phyloP scores from a whole-genome alignment of 2,888 invertebrate species.

The Bhutanitis thaidina region DNA sequence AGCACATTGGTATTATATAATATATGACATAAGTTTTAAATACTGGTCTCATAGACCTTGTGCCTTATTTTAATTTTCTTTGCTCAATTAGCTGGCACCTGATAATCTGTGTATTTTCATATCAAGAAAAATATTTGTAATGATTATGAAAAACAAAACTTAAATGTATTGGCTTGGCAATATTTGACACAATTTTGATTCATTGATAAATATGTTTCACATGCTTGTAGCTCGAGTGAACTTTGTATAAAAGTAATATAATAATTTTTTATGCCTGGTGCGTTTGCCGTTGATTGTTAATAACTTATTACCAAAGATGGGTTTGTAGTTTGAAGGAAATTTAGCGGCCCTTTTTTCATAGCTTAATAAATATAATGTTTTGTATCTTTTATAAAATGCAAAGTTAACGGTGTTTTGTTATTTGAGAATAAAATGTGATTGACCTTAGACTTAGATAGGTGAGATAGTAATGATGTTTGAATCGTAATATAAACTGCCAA shows the following conservation, averaged over 20 bases:
- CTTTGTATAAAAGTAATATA: slow-evolving; percentile 8
- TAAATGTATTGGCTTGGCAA: neutral
- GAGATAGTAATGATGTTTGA: slow-evolving; percentile 38
- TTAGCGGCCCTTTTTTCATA: slow-evolving; percentile 58
- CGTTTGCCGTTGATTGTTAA: slow-evolving; percentile 62
- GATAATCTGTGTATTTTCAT: slow-evolving; percentile 52
- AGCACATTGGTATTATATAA: slow-evolving; percentile 23
- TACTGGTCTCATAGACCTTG: slow-evolving; percentile 57
- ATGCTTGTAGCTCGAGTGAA: slow-evolving; percentile 24
- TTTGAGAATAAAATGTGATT: slow-evolving; percentile 67
- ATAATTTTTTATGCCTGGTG: slow-evolving; percentile 43
- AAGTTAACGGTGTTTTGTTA: slow-evolving; percentile 63
- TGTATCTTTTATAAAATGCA: slow-evolving; percentile 74
- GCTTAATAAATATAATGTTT: slow-evolving; percentile 70
- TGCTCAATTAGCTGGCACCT: slow-evolving; percentile 63
- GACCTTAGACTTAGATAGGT: slow-evolving; percentile 65
- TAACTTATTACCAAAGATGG: slow-evolving; percentile 76
- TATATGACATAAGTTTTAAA: slow-evolving; percentile 31
- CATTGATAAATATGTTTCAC: slow-evolving; percentile 20
- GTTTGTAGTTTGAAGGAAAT: slow-evolving; percentile 55
- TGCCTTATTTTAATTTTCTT: slow-evolving; percentile 70
- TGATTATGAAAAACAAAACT: slow-evolving; percentile 4
- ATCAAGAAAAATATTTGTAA: neutral
- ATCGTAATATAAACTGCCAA: slow-evolving; percentile 34
- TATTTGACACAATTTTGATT: slow-evolving; percentile 10